Conservation (phyloP, 2,113 vertebrate species). For the Neogobius melanostomus region DNA sequence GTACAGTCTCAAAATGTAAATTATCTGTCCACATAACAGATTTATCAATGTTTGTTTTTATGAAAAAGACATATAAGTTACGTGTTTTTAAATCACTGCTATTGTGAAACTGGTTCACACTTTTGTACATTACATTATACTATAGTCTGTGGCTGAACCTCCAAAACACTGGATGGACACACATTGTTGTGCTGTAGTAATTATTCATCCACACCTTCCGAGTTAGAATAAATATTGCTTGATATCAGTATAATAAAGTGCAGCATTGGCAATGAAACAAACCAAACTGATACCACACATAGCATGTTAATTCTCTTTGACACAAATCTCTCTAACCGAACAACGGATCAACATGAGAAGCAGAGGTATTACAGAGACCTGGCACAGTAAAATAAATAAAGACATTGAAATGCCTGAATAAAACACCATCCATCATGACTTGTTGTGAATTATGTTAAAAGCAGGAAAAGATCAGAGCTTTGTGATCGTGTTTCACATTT, state of each 20-base stretch:
- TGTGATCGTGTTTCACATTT: not conserved
- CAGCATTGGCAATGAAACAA: conserved; percentile 48
- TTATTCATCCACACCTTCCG: not conserved
- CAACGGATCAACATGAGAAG: conserved; percentile 50
- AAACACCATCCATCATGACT: conserved; percentile 78
- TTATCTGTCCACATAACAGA: not conserved
- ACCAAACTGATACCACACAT: conserved; percentile 40
- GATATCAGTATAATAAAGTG: conserved; percentile 40
- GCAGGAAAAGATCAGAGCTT: conserved; percentile 17
- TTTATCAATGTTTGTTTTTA: not conserved
- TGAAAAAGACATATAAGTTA: not conserved
- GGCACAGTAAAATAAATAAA: conserved; percentile 79
- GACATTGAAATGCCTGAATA: conserved; percentile 73
- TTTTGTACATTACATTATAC: conserved; percentile 1
- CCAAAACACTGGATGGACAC: conserved; percentile 13
- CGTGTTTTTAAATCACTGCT: no score
- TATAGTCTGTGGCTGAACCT: not conserved
- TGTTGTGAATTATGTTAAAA: conserved; percentile 24
- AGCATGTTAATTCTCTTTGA: conserved; percentile 44
- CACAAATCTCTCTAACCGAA: conserved; percentile 32
- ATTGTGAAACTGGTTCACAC: not conserved
- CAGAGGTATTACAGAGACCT: conserved; percentile 64
- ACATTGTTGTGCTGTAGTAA: not conserved
- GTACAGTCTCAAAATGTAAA: not conserved
- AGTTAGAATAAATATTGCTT: conserved; percentile 41